Conservation (phyloP, 2,113 vertebrate genomes). For the Albula goreensis region DNA sequence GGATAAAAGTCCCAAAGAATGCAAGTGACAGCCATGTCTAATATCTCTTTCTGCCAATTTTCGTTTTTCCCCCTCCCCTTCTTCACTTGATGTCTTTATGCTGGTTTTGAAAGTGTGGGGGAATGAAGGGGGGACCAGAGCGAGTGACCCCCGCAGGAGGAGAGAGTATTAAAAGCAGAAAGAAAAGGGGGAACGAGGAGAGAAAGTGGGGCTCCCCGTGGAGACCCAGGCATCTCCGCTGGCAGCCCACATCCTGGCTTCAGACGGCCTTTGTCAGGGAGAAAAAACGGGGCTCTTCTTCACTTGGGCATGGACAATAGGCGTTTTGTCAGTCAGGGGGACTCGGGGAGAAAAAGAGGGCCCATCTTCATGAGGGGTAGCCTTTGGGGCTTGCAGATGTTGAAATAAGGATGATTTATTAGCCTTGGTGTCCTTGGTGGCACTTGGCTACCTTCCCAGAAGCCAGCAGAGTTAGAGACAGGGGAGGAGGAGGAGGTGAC, state of each 20-base stretch:
- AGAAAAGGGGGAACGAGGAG: conserved; percentile 53
- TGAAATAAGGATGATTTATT: conserved; percentile 90
- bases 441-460: conserved; percentile 92
- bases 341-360: conserved; percentile 68
- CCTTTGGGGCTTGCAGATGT: conserved; percentile 85
- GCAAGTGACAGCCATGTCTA: conserved; percentile 96
- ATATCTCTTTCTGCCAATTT: conserved; percentile 96
- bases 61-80: conserved; percentile 75
- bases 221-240: conserved; percentile 81
- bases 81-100: conserved; percentile 98
- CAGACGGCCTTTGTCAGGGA: conserved; percentile 86
- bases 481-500: conserved; percentile 60
- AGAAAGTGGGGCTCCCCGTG: conserved; percentile 76
- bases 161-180: conserved; percentile 76
- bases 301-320: conserved; percentile 85
- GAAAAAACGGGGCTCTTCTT: conserved; percentile 88
- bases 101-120: conserved; percentile 79
- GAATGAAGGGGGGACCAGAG: conserved; percentile 77
- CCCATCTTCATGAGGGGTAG: conserved; percentile 78
- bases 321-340: conserved; percentile 84
- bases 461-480: conserved; percentile 62
- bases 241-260: conserved; percentile 85
- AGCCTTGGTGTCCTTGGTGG: conserved; percentile 84
- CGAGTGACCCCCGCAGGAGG: conserved; percentile 88
- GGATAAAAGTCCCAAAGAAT: conserved; percentile 77